phyloP scores from a whole-genome alignment of 1,140 invertebrate species.

The Araneus ventricosus region DNA sequence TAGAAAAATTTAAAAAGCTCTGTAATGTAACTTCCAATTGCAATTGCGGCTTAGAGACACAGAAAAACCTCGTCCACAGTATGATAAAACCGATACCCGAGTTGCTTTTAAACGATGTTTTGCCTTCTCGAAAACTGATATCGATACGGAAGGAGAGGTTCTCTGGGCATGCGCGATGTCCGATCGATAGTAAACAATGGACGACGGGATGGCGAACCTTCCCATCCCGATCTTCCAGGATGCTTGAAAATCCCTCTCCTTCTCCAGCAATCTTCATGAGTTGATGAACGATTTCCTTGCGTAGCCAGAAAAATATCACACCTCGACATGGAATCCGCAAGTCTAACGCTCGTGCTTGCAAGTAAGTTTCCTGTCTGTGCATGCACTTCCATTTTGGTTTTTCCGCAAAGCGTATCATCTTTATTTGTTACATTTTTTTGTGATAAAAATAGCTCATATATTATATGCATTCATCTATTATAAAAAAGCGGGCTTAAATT shows the following conservation, averaged over 20 bases:
- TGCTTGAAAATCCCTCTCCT: neutral
- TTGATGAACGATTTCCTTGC: neutral
- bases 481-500: neutral
- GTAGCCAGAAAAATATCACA: neutral
- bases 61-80: too few relatives aligned
- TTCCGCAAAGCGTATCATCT: too few relatives aligned
- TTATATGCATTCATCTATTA: too few relatives aligned
- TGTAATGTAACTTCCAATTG: too few relatives aligned
- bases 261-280: neutral
- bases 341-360: neutral
- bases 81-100: too few relatives aligned
- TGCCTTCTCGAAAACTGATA: neutral
- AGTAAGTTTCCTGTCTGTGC: neutral
- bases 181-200: conserved; percentile 65
- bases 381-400: too few relatives aligned
- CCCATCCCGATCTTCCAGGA: neutral
- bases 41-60: too few relatives aligned
- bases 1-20: too few relatives aligned
- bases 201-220: neutral
- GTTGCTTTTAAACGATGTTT: neutral
- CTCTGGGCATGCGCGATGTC: neutral
- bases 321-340: neutral
- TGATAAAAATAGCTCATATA: too few relatives aligned
- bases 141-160: neutral
- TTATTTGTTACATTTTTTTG: too few relatives aligned